phyloP scores from a whole-genome alignment of 2,888 invertebrate genomes.

The Nymphalis urticae region DNA sequence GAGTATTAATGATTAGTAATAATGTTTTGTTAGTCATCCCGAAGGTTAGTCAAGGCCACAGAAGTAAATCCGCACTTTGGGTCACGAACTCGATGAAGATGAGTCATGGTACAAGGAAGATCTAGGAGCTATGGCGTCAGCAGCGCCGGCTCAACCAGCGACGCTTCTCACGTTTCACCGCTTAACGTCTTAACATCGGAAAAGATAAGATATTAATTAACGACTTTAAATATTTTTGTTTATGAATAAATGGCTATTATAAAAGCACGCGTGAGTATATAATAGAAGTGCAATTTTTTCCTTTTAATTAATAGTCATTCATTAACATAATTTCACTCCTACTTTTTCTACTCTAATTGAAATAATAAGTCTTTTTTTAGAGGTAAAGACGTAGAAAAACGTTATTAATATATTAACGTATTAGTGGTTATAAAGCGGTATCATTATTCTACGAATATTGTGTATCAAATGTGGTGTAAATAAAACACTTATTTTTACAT shows the following conservation, averaged over 20 bases:
- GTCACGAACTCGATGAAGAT: constrained; percentile 68
- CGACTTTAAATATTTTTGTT: constrained; percentile 7
- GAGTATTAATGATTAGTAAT: constrained; percentile 42
- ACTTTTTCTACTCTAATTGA: constrained; percentile 29
- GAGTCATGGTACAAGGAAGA: constrained; percentile 76
- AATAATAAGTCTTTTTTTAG: too few relatives aligned
- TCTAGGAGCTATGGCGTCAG: constrained; percentile 74
- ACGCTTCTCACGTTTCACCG: constrained; percentile 37
- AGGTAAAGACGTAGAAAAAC: too few relatives aligned
- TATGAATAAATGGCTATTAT: not conserved
- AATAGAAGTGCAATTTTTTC: constrained; percentile 40
- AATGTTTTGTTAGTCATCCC: constrained; percentile 51
- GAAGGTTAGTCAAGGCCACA: constrained; percentile 60
- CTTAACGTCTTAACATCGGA: constrained; percentile 26
- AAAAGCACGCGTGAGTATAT: too few relatives aligned
- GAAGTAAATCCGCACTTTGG: constrained; percentile 67
- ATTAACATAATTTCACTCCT: constrained; percentile 48
- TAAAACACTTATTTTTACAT: not conserved
- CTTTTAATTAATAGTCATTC: constrained; percentile 51
- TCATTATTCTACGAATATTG: not conserved
- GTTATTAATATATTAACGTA: not conserved
- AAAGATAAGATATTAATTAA: constrained; percentile 26
- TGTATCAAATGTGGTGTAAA: not conserved
- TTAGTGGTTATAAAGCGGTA: not conserved
- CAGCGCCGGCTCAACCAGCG: constrained; percentile 39